These are phyloP conservation scores for Panagrolaimus sp. DNA, from an alignment of 1,140 invertebrate genomes.

Conservation along the genomic window DNA sequence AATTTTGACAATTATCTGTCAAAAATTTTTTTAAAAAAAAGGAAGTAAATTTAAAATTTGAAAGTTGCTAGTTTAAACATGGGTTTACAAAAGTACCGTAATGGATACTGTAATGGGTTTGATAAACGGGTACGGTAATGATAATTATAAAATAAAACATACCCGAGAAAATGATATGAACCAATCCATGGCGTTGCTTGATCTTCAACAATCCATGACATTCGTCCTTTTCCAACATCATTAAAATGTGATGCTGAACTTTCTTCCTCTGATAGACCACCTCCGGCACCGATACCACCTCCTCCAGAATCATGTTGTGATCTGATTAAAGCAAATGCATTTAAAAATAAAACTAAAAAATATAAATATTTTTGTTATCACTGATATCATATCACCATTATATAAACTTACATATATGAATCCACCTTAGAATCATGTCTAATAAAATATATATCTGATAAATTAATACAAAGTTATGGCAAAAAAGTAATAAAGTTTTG, in stretches of 20 bases:
- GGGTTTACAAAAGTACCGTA: not conserved
- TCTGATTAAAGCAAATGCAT: constrained; percentile 5
- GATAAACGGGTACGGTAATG: no score
- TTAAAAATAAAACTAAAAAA: constrained; percentile 7
- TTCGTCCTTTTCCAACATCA: constrained; percentile 30
- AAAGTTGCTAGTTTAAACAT: not conserved
- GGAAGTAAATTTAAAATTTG: not conserved
- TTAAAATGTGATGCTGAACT: constrained; percentile 27
- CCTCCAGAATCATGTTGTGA: not conserved
- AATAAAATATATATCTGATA: no score
- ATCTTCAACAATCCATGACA: constrained; percentile 41
- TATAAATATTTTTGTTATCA: no score
- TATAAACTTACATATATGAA: no score
- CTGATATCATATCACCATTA: no score
- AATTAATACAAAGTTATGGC: no score
- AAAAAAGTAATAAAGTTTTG: no score
- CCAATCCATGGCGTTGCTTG: constrained; percentile 38
- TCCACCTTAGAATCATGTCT: constrained; percentile 26
- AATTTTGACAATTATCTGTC: no score
- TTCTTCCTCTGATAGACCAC: not conserved
- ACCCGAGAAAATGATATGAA: constrained; percentile 37
- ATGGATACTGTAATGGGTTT: not conserved
- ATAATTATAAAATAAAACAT: no score
- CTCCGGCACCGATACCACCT: not conserved
- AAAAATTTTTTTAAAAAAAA: not conserved